Evolutionary conservation across 2,888 invertebrate species (phyloP).

Genomic region (Apoda limacodes): DNA sequence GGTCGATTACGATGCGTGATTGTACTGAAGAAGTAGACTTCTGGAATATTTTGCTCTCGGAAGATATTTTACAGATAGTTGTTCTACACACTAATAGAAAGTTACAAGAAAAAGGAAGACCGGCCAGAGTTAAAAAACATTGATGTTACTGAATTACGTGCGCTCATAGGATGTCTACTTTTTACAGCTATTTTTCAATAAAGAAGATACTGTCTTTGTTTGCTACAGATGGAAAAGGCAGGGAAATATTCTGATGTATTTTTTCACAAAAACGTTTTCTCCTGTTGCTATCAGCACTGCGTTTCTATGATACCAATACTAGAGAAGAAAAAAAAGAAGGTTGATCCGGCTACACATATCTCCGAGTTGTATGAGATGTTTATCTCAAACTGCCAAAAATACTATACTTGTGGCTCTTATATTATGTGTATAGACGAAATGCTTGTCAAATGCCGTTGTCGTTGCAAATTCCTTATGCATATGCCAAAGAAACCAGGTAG

Average conservation of each 20-base stretch:
- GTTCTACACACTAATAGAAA: background rate
- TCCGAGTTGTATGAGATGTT: slow-evolving; percentile 1
- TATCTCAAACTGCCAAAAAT: no score
- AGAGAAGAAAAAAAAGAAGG: slow-evolving; percentile 1
- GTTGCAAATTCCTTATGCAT: no score
- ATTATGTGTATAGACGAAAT: no score
- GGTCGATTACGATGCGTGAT: no score
- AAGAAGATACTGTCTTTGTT: background rate
- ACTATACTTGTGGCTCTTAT: no score
- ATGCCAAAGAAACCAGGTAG: no score
- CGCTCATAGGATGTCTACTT: slow-evolving; percentile 1
- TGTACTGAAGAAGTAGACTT: no score
- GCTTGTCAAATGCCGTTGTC: no score
- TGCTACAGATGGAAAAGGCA: no score
- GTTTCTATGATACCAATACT: slow-evolving; percentile 1
- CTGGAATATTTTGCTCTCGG: no score
- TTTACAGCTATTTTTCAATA: background rate
- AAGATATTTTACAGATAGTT: background rate
- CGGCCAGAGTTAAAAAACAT: slow-evolving; percentile 1
- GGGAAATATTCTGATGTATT: no score
- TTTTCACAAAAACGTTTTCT: no score
- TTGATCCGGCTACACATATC: slow-evolving; percentile 1
- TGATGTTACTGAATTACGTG: slow-evolving; percentile 1
- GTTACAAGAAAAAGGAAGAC: background rate
- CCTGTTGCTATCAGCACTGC: background rate